These are phyloP conservation scores for Xylocampa areola DNA, from an alignment of 2,888 invertebrate species.

Conservation along the genomic window DNA sequence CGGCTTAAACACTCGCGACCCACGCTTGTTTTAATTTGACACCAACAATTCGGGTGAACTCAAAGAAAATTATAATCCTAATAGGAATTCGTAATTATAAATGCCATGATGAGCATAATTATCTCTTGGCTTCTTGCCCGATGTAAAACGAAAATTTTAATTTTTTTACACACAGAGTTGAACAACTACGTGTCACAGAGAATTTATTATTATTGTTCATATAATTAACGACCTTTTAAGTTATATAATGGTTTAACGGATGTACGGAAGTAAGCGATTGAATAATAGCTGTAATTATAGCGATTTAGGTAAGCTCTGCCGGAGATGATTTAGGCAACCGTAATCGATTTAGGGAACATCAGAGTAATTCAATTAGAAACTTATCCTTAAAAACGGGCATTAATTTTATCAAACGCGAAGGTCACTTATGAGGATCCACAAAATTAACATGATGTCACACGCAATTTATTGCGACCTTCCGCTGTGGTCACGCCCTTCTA, in stretches of 20 bases:
- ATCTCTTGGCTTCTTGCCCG: conserved; percentile 66
- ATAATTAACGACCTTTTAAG: conserved; percentile 48
- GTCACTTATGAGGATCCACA: conserved; percentile 36
- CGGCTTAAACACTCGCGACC: conserved; percentile 33
- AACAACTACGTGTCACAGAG: conserved; percentile 54
- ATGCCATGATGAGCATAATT: conserved; percentile 51
- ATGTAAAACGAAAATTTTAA: conserved; percentile 54
- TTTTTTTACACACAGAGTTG: conserved; percentile 60
- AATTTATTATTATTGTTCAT: conserved; percentile 60
- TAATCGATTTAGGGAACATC: conserved; percentile 43
- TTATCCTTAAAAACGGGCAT: conserved; percentile 12
- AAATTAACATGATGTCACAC: conserved; percentile 50
- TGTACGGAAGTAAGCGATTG: conserved; percentile 15
- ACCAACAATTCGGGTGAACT: conserved; percentile 26
- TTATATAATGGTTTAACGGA: conserved; percentile 9
- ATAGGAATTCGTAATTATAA: conserved; percentile 58
- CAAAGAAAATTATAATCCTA: conserved; percentile 46
- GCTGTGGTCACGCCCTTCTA: conserved; percentile 55
- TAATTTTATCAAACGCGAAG: conserved; percentile 33
- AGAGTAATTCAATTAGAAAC: conserved; percentile 27
- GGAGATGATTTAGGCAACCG: conserved; percentile 49
- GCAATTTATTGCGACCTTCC: conserved; percentile 50
- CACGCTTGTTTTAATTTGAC: conserved; percentile 23
- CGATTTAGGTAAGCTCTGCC: conserved; percentile 50
- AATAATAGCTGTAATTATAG: conserved; percentile 57